Conservation (phyloP, 1,140 invertebrate genomes). For the Drosophila funebris region DNA sequence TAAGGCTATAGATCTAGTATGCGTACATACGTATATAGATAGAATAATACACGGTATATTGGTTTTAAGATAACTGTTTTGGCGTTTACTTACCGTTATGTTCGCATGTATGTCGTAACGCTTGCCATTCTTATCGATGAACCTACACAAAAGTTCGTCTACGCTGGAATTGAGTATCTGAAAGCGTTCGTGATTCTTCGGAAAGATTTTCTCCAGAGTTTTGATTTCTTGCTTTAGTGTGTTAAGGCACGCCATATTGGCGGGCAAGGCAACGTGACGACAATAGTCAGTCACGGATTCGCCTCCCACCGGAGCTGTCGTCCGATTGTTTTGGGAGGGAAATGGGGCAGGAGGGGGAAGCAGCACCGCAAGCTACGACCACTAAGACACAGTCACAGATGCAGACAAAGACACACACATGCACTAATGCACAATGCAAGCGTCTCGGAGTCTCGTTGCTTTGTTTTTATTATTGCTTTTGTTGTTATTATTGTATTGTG, state of each 20-base stretch:
- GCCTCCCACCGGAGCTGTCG: slow-evolving; percentile 6
- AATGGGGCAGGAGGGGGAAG: neutral
- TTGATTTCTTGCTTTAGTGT: slow-evolving; percentile 99
- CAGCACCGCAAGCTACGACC: neutral
- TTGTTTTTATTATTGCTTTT: slow-evolving; percentile 20
- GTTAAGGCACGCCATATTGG: slow-evolving; percentile 97
- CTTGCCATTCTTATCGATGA: slow-evolving; percentile 96
- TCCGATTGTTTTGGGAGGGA: neutral
- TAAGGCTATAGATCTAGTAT: neutral
- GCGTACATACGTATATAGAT: neutral
- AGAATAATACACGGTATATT: no score
- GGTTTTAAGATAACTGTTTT: slow-evolving; percentile 4
- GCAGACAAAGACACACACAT: neutral
- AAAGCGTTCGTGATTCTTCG: slow-evolving; percentile 98
- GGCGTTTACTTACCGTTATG: slow-evolving; percentile 93
- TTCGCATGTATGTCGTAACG: slow-evolving; percentile 98
- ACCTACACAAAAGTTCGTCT: slow-evolving; percentile 98
- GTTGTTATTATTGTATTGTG: neutral
- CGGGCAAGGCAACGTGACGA: slow-evolving; percentile 61
- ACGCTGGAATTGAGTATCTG: slow-evolving; percentile 98
- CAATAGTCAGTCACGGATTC: slow-evolving; percentile 35
- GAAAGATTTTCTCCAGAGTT: slow-evolving; percentile 96
- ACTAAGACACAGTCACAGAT: neutral
- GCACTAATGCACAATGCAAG: slow-evolving; percentile 12
- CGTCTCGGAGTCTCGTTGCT: no score